Conservation (phyloP, 2,113 vertebrate genomes). For the Eubucco bourcierii region DNA sequence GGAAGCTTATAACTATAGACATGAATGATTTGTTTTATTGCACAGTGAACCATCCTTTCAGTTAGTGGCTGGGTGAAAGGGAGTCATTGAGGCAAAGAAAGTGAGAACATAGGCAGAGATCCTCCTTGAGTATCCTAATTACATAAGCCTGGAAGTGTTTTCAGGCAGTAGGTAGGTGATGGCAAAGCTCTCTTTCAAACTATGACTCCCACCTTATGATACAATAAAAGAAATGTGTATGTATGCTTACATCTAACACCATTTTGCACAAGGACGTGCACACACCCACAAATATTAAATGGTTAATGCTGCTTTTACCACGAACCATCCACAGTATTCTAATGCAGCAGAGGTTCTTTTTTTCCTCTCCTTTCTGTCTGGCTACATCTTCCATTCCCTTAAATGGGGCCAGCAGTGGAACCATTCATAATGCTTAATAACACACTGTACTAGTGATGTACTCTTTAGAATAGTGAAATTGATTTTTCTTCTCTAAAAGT, state of each 20-base stretch:
- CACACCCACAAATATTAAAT: not conserved
- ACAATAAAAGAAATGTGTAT: not conserved
- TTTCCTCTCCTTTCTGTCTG: not conserved
- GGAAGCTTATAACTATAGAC: not conserved
- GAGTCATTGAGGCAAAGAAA: not conserved
- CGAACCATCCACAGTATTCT: not conserved
- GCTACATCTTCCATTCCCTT: not conserved
- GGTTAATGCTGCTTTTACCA: not conserved
- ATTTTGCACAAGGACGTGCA: not conserved
- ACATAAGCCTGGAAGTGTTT: not conserved
- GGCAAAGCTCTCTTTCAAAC: not conserved
- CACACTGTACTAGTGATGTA: not conserved
- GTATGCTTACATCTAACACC: not conserved
- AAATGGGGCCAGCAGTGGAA: not conserved
- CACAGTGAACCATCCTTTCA: not conserved
- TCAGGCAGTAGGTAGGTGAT: not conserved
- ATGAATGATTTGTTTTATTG: not conserved
- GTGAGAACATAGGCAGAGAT: not conserved
- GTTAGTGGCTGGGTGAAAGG: not conserved
- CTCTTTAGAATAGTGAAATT: constrained; percentile 3
- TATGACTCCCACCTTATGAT: fast-evolving
- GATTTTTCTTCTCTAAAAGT: constrained; percentile 42
- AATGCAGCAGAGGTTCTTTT: not conserved
- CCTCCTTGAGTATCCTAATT: not conserved
- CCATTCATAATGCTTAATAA: constrained; percentile 1